Percentiles rank a stretch among this genome's conserved stretches.
These are phyloP conservation scores for Cabera pusaria DNA, from an alignment of 2,888 invertebrate genomes.

Conservation along the genomic window DNA sequence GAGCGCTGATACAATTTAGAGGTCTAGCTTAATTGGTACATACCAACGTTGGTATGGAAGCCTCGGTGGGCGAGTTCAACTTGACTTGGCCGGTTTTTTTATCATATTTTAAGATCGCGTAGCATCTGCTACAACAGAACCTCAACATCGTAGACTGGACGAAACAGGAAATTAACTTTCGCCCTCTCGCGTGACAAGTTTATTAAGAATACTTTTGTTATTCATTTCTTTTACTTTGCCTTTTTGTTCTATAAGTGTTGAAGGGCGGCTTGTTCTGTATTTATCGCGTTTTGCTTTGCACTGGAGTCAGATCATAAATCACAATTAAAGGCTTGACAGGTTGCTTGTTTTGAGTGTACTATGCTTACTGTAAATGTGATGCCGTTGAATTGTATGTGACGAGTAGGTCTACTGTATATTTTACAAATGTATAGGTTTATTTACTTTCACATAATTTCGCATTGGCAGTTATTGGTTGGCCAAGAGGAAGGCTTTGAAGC, in stretches of 20 bases:
- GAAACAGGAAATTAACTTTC: conserved; percentile 79
- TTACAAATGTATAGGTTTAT: too few species aligned
- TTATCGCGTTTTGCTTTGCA: conserved; percentile 15
- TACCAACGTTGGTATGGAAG: too few species aligned
- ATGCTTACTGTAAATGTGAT: too few species aligned
- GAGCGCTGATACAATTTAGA: too few species aligned
- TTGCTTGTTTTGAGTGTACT: conserved; percentile 2
- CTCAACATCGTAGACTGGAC: conserved; percentile 51
- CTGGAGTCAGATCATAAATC: conserved; percentile 14
- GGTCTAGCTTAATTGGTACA: too few species aligned
- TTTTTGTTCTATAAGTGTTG: conserved; percentile 45
- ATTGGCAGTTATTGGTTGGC: too few species aligned
- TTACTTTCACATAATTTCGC: too few species aligned
- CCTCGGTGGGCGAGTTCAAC: too few species aligned
- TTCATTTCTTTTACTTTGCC: conserved; percentile 61
- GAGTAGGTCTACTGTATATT: too few species aligned
- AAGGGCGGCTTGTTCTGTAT: conserved; percentile 28
- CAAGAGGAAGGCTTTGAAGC: too few species aligned
- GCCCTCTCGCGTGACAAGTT: conserved; percentile 75
- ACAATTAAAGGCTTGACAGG: conserved; percentile 11
- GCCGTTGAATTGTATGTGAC: too few species aligned
- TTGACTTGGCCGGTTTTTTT: too few species aligned
- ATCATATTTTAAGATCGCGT: conserved; percentile 16
- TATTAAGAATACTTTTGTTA: conserved; percentile 71
- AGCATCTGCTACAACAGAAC: conserved; percentile 25